Percentiles rank a stretch among this genome's conserved stretches.
These are phyloP conservation scores for Megalurothrips usitatus DNA, from an alignment of 2,888 invertebrate species.

Conservation along the genomic window DNA sequence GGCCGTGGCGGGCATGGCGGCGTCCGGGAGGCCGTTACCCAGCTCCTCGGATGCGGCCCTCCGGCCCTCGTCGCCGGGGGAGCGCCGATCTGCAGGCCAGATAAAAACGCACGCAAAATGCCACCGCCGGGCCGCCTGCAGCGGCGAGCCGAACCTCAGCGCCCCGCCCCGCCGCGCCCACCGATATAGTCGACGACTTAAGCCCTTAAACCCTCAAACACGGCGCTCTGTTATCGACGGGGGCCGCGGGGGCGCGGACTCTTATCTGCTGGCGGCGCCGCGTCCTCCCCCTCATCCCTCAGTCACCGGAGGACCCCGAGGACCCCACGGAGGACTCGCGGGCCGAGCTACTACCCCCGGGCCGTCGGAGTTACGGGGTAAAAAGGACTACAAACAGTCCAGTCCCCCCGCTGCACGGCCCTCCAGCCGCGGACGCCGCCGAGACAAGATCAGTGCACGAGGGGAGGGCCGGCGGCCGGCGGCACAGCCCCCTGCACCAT, in stretches of 20 bases:
- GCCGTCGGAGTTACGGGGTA: background rate
- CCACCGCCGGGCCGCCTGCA: background rate
- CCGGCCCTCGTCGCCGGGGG: background rate
- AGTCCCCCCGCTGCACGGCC: no score
- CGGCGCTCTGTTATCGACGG: background rate
- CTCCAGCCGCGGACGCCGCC: background rate
- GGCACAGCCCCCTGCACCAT: background rate
- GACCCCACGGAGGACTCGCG: no score
- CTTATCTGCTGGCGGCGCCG: background rate
- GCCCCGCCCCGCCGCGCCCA: background rate
- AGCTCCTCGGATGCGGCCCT: background rate
- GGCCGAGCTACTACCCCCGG: background rate
- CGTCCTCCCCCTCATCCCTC: background rate
- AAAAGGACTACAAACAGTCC: background rate
- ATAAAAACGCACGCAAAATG: background rate
- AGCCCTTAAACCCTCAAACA: conserved; percentile 2
- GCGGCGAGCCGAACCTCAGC: background rate
- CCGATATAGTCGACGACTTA: background rate
- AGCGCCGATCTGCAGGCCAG: background rate
- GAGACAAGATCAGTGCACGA: background rate
- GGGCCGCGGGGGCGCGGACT: background rate
- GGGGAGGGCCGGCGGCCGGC: background rate
- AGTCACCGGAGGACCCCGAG: background rate
- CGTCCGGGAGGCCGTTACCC: background rate
- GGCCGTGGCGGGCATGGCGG: background rate